A percentile compares a stretch with the other conserved stretches of the same genome.
These are phyloP conservation scores for Drosophila arizonae DNA, from an alignment of 1,140 invertebrate species.

Conservation along the genomic window DNA sequence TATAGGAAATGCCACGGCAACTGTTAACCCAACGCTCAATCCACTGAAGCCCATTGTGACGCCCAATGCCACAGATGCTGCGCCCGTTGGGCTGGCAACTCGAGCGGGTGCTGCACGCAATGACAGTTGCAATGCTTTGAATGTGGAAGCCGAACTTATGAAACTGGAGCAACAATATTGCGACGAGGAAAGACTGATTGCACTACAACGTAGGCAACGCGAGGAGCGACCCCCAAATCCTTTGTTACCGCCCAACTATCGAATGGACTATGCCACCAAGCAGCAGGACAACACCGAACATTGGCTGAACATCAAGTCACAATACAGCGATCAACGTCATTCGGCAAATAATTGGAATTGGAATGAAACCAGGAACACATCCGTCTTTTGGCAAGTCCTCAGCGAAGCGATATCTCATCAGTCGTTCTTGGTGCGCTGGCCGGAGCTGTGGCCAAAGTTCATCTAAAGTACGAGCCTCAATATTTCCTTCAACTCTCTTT, in stretches of 20 bases:
- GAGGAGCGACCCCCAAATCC: constrained; percentile 20
- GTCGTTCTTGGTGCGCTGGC: constrained; percentile 52
- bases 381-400: constrained; percentile 63
- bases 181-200: constrained; percentile 57
- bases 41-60: constrained; percentile 3
- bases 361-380: constrained; percentile 42
- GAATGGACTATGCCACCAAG: constrained; percentile 14
- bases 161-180: constrained; percentile 62
- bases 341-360: constrained; percentile 18
- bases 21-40: constrained; percentile 8
- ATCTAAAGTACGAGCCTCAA: constrained; percentile 44
- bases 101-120: constrained; percentile 9
- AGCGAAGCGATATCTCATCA: constrained; percentile 46
- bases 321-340: constrained; percentile 45
- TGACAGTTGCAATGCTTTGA: constrained; percentile 50
- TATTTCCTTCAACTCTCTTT: background rate
- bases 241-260: constrained; percentile 17
- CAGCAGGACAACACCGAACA: constrained; percentile 39
- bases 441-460: constrained; percentile 66
- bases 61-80: constrained; percentile 27
- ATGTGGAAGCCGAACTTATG: constrained; percentile 70
- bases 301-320: constrained; percentile 68
- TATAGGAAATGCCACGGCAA: constrained; percentile 1
- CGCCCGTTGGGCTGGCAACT: constrained; percentile 10
- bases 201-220: constrained; percentile 25